These are phyloP conservation scores for Phalacrocorax brasilianus DNA, from an alignment of 2,113 vertebrate genomes.

Conservation along the genomic window DNA sequence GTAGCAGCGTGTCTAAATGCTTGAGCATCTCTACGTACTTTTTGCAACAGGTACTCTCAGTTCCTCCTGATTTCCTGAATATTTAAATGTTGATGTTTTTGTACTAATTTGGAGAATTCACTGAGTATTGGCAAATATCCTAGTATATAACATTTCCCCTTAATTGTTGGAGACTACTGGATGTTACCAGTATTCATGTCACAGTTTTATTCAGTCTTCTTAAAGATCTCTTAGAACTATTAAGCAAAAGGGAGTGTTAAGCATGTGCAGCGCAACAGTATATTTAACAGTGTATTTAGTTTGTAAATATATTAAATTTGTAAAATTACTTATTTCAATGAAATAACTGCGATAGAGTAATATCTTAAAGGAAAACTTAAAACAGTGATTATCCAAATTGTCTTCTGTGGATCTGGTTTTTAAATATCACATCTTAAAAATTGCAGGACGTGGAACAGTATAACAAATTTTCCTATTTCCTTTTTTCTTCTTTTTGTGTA, in stretches of 20 bases:
- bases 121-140: not conserved
- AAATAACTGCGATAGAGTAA: not conserved
- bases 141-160: not conserved
- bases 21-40: not conserved
- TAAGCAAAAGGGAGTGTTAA: not conserved
- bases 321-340: not conserved
- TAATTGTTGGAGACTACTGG: not conserved
- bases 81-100: not conserved
- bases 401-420: not conserved
- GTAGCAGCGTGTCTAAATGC: not conserved
- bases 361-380: not conserved
- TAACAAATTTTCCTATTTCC: constrained; percentile 11
- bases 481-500: constrained; percentile 13
- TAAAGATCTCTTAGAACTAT: not conserved
- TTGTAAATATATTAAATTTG: not conserved
- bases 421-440: not conserved
- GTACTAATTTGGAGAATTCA: not conserved
- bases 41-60: not conserved
- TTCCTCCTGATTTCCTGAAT: not conserved
- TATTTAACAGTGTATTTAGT: not conserved
- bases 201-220: not conserved
- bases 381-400: not conserved
- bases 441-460: not conserved
- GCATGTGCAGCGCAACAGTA: not conserved
- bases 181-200: not conserved